Base-by-base conservation (phyloP, 2,888 invertebrate genomes). In the Ophion costatus region DNA sequence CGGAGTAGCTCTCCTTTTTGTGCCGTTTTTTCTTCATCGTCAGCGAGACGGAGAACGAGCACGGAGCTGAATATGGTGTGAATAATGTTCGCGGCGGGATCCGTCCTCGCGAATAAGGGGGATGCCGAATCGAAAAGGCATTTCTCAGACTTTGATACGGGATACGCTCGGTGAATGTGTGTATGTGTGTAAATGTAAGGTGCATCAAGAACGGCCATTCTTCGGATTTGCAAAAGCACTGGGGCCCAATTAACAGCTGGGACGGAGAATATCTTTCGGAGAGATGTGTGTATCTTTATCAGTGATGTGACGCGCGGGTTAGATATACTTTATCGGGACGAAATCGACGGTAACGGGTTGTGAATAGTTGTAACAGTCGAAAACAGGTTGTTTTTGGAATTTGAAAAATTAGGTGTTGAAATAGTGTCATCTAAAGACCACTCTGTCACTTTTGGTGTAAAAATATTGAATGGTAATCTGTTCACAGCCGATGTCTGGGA, bases 51-150 rank as follows among this genome's bases (percentile, higher is more conserved):
- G 4, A 80, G 85, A 74, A 69, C 64, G 82, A 80, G 73, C 69
- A 64, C 71, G 76, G 73, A 69, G 61, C 73, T 69, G 80, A 73
- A 77, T 51, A 51, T 76, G 79, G 66, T 82, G 87, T 87, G 88
- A 88, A 87, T 87, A 86, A 88, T 88, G 86, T 80, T 85, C 86
- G 71, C 86, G 84, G 80, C 82, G 80, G 83, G 82, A 87, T 84
- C 83, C 82, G 78, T 87, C 79, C 79, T 83, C 87, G 73, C 82
- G 73, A 51, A 51, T 51, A 17, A 70, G 78, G 64, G 84, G 80
- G 85, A 83, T 86, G 81, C 80, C 84, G 82, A 82, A 86, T 83
- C 73, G 80, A 85, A 75, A 61, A 59, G 77, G 63, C 69, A 75
- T 69, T 79, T 84, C 79, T 76, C 81, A 66, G 80, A 76, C 63